phyloP scores from a whole-genome alignment of 1,140 invertebrate genomes.

The Conus ventricosus region DNA sequence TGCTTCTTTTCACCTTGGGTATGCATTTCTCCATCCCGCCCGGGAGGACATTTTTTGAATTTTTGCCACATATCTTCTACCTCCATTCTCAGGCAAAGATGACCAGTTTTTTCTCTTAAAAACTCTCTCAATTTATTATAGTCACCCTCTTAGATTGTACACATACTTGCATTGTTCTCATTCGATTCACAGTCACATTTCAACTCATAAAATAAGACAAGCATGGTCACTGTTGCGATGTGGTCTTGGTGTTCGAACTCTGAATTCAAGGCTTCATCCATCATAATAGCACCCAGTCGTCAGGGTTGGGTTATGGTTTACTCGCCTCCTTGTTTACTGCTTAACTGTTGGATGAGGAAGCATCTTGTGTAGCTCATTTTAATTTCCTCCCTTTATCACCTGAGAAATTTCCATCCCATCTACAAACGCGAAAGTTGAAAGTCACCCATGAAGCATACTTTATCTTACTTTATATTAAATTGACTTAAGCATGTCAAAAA shows the following conservation, averaged over 20 bases:
- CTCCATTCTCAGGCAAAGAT: neutral
- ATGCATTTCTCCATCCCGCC: neutral
- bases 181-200: neutral
- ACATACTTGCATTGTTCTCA: neutral
- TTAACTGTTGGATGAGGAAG: no score
- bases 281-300: no score
- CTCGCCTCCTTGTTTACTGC: no score
- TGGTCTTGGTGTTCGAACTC: neutral
- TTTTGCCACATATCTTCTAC: neutral
- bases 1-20: neutral
- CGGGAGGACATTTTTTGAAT: neutral
- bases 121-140: neutral
- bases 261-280: no score
- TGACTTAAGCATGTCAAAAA: no score
- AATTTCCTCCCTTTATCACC: no score
- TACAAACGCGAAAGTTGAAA: no score
- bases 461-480: no score
- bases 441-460: no score
- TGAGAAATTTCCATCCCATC: no score
- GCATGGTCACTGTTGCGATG: neutral
- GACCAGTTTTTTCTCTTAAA: conserved; percentile 1
- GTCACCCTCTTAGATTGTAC: neutral
- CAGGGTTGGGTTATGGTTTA: no score
- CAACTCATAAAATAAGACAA: neutral
- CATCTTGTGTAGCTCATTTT: no score